Evolutionary conservation across 2,113 vertebrate genomes (phyloP).

Genomic region (Rhineura floridana): DNA sequence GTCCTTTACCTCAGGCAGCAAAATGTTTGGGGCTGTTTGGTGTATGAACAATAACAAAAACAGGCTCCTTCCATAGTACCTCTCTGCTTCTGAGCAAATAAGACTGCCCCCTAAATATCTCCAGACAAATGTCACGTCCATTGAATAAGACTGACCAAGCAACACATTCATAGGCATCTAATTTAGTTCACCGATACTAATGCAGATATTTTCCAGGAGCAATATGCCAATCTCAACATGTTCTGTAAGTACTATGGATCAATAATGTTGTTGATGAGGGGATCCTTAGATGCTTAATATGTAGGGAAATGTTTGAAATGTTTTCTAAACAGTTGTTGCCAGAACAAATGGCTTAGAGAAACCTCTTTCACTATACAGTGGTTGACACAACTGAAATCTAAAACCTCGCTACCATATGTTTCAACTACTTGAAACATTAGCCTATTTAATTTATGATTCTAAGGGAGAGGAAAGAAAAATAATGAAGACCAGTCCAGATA

Average conservation of each 20-base stretch:
- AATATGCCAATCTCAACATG: background rate
- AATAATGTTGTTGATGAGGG: background rate
- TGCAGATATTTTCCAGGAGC: background rate
- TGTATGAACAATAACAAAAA: too few relatives aligned
- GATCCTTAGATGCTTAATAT: background rate
- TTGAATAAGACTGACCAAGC: background rate
- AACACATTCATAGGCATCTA: background rate
- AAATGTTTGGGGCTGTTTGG: too few relatives aligned
- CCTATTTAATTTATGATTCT: conserved; percentile 34
- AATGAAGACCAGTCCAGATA: conserved; percentile 39
- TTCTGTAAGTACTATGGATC: background rate
- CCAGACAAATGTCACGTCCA: too few relatives aligned
- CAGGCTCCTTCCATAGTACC: background rate
- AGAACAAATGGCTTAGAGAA: background rate
- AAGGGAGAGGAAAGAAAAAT: background rate
- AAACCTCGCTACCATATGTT: background rate
- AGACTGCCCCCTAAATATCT: background rate
- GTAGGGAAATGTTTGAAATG: background rate
- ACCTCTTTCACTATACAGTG: background rate
- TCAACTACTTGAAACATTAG: conserved; percentile 25
- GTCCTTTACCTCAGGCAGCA: too few relatives aligned
- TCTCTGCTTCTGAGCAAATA: background rate
- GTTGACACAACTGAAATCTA: conserved; percentile 6
- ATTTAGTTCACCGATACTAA: background rate
- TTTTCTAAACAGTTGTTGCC: background rate